Conservation (phyloP, 2,888 invertebrate genomes). For the Acleris literana region DNA sequence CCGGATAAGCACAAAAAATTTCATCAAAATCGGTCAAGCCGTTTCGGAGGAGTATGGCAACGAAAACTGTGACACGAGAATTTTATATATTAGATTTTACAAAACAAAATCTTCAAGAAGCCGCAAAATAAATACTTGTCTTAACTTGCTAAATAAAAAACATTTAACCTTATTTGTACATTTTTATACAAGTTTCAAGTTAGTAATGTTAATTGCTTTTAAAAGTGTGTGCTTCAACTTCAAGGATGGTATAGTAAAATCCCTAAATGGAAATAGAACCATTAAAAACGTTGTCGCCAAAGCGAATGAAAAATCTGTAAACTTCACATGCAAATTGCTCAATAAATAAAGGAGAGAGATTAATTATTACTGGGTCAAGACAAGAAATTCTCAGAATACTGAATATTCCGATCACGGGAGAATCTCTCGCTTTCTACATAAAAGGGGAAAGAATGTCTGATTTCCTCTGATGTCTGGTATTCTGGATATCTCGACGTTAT, state of each 20-base stretch:
- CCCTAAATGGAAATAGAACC: conserved; percentile 10
- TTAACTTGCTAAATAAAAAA: no score
- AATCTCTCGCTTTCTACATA: conserved; percentile 47
- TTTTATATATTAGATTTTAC: no score
- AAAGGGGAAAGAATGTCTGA: conserved; percentile 50
- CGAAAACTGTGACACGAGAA: no score
- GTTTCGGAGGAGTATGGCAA: no score
- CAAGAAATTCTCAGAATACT: conserved; percentile 29
- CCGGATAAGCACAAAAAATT: no score
- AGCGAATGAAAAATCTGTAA: neutral
- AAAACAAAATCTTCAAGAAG: no score
- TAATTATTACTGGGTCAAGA: conserved; percentile 12
- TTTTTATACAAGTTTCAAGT: no score
- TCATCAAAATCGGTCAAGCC: no score
- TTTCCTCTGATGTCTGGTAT: conserved; percentile 40
- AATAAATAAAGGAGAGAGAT: conserved; percentile 20
- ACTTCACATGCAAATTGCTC: conserved; percentile 10
- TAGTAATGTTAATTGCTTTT: no score
- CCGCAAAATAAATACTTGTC: no score
- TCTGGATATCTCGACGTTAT: conserved; percentile 38
- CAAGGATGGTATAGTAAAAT: neutral
- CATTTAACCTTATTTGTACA: no score
- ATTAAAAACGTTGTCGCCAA: conserved; percentile 2
- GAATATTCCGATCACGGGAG: conserved; percentile 44
- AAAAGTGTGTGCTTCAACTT: neutral